Evolutionary conservation across 2,888 invertebrate genomes (phyloP).

Genomic region (Petrophora chlorosata): DNA sequence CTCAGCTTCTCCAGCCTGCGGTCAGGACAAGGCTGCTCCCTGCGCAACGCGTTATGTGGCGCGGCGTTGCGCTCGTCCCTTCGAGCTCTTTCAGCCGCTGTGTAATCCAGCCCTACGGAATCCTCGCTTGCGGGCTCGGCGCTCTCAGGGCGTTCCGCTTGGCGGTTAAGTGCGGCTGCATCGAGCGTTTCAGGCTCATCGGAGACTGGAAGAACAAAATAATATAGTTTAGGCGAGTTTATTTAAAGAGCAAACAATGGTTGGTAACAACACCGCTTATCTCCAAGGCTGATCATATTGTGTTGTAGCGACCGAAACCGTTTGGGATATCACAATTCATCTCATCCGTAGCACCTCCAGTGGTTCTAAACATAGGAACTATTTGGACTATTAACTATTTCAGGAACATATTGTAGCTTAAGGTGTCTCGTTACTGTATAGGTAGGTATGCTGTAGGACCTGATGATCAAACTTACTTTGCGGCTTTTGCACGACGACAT

Average conservation of each 20-base stretch:
- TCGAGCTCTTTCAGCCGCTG: conserved; percentile 58
- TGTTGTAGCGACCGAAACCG: too few species aligned
- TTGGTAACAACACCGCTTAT: too few species aligned
- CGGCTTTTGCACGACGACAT: conserved; percentile 65
- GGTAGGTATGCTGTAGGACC: too few species aligned
- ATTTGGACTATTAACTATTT: too few species aligned
- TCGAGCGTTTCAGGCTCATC: conserved; percentile 67
- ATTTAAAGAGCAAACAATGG: too few species aligned
- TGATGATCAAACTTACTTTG: conserved; percentile 68
- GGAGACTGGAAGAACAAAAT: conserved; percentile 48
- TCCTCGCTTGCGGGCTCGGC: conserved; percentile 43
- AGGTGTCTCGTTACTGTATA: too few species aligned
- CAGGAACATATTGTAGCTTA: too few species aligned
- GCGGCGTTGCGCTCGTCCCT: conserved; percentile 69
- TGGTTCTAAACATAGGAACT: too few species aligned
- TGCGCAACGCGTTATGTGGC: conserved; percentile 45
- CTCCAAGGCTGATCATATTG: background rate
- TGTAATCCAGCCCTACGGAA: conserved; percentile 26
- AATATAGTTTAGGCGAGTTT: too few species aligned
- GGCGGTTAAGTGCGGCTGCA: conserved; percentile 53
- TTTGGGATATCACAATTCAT: too few species aligned
- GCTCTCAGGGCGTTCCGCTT: conserved; percentile 41
- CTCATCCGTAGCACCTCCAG: too few species aligned
- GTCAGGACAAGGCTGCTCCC: conserved; percentile 66
- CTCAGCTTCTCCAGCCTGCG: conserved; percentile 72